A percentile compares a stretch with the other conserved stretches of the same genome.
Evolutionary conservation across 1,140 invertebrate genomes (phyloP).

Genomic region (Hypothenemus hampei): DNA sequence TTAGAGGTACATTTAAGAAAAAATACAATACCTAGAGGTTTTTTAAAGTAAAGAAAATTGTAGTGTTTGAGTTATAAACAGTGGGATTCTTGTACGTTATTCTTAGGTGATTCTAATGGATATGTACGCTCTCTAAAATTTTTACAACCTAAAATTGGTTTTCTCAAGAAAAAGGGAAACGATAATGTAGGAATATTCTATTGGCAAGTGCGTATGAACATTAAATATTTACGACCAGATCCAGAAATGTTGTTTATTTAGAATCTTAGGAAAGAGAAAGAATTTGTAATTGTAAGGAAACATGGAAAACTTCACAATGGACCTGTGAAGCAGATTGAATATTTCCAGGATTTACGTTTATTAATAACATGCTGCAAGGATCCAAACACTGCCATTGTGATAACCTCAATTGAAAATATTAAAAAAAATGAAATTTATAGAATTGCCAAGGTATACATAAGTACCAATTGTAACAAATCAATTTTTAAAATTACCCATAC

Average conservation of each 20-base stretch:
- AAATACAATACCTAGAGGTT: too few species aligned
- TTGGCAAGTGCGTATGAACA: slow-evolving; percentile 49
- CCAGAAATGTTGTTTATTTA: too few species aligned
- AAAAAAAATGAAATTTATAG: slow-evolving; percentile 49
- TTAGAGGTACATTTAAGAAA: slow-evolving; percentile 33
- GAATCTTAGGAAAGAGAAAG: too few species aligned
- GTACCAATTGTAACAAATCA: too few species aligned
- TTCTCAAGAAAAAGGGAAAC: slow-evolving; percentile 47
- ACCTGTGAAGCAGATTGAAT: slow-evolving; percentile 43
- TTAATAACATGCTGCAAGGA: slow-evolving; percentile 51
- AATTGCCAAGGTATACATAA: slow-evolving; percentile 44
- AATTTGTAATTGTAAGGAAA: background rate
- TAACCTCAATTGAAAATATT: slow-evolving; percentile 44
- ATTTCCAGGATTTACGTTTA: slow-evolving; percentile 43
- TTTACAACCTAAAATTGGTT: slow-evolving; percentile 45
- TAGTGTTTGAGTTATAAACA: slow-evolving; percentile 47
- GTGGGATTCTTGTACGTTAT: slow-evolving; percentile 46
- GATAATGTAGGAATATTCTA: slow-evolving; percentile 51
- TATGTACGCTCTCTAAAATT: slow-evolving; percentile 47
- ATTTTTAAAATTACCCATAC: too few species aligned
- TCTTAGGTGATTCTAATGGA: slow-evolving; percentile 51
- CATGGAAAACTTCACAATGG: slow-evolving; percentile 46
- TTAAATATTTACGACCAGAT: background rate
- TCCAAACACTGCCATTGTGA: slow-evolving; percentile 44
- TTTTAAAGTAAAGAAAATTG: slow-evolving; percentile 22